These are phyloP conservation scores for Pseudachorutes palmiensis DNA, from an alignment of 1,140 invertebrate species.

Conservation along the genomic window DNA sequence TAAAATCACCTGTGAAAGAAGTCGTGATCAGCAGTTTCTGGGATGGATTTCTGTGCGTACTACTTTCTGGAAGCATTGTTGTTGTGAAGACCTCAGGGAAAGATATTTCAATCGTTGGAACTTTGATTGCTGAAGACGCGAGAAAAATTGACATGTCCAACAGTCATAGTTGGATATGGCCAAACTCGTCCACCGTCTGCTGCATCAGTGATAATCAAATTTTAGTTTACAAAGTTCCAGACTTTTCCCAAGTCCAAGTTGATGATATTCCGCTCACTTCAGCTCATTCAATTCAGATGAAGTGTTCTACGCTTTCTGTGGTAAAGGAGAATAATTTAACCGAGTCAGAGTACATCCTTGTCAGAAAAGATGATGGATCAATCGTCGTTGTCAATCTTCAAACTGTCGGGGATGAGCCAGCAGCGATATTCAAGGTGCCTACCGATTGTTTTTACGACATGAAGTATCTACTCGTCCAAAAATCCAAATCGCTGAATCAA, in stretches of 20 bases:
- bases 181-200: slow-evolving; percentile 20
- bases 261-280: background rate
- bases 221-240: slow-evolving; percentile 7
- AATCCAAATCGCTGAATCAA: background rate
- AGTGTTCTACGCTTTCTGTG: background rate
- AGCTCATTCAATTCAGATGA: background rate
- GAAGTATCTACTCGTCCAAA: background rate
- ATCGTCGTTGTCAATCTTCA: too few species aligned
- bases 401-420: too few species aligned
- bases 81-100: background rate
- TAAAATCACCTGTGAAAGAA: slow-evolving; percentile 15
- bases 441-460: slow-evolving; percentile 12
- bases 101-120: background rate
- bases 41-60: slow-evolving; percentile 28
- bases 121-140: background rate
- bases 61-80: slow-evolving; percentile 12
- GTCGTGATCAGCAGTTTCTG: slow-evolving; percentile 30
- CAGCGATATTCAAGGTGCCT: background rate
- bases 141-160: slow-evolving; percentile 3
- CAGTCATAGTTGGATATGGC: slow-evolving; percentile 24
- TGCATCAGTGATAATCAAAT: background rate
- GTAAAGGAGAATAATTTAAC: background rate
- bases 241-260: background rate
- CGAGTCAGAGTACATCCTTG: background rate
- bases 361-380: background rate